Evolutionary conservation across 1,140 invertebrate species (phyloP).

Genomic region (Pogonomyrmex barbatus): DNA sequence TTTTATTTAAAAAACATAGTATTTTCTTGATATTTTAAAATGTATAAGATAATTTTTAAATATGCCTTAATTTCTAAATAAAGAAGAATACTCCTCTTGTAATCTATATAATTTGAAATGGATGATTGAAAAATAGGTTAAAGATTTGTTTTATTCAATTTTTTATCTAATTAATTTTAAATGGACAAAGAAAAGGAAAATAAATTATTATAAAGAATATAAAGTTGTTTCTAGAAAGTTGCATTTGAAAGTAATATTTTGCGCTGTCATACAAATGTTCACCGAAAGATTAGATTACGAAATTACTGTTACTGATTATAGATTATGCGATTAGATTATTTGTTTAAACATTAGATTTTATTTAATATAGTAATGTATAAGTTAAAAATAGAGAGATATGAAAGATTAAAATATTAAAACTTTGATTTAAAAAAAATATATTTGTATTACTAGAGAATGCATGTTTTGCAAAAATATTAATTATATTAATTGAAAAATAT

Average conservation of each 20-base stretch:
- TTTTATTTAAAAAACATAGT: too few species aligned
- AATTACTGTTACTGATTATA: background rate
- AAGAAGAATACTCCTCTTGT: too few species aligned
- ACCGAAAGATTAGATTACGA: constrained; percentile 21
- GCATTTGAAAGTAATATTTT: constrained; percentile 1
- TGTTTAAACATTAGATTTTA: background rate
- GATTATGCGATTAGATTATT: background rate
- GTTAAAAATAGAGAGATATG: background rate
- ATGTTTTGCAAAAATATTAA: background rate
- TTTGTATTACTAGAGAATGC: background rate
- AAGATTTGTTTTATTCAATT: too few species aligned
- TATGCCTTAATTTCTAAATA: too few species aligned
- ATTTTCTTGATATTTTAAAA: too few species aligned
- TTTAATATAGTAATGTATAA: background rate
- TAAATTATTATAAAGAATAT: background rate
- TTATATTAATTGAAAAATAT: background rate
- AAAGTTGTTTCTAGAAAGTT: background rate
- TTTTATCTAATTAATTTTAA: too few species aligned
- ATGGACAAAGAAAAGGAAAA: too few species aligned
- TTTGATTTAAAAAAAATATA: background rate
- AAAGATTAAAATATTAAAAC: background rate
- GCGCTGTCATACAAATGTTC: background rate
- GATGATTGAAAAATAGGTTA: too few species aligned
- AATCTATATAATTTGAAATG: too few species aligned
- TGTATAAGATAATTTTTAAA: too few species aligned